These are phyloP conservation scores for Stegostoma tigrinum DNA, from an alignment of 2,113 vertebrate species.

Conservation along the genomic window DNA sequence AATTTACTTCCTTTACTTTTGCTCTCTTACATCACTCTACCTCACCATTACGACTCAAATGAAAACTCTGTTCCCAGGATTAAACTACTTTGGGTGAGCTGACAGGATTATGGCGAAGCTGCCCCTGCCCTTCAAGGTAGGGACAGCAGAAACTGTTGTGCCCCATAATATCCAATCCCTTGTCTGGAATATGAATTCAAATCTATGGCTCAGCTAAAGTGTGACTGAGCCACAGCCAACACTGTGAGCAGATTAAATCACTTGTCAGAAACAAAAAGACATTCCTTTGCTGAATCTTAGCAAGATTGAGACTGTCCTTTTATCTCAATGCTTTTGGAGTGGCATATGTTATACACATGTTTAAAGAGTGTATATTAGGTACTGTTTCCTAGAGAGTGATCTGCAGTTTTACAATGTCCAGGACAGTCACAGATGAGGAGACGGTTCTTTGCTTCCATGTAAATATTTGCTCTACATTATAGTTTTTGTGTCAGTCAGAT, in stretches of 20 bases:
- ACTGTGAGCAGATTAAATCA: not conserved
- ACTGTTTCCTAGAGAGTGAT: not conserved
- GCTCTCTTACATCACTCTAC: too few species aligned
- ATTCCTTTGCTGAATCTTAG: not conserved
- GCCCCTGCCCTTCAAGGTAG: too few species aligned
- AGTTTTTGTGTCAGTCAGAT: constrained; percentile 35
- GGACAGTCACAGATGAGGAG: not conserved
- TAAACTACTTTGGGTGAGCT: too few species aligned
- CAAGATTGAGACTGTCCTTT: not conserved
- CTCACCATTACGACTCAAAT: too few species aligned
- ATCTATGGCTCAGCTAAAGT: not conserved
- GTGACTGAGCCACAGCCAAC: not conserved
- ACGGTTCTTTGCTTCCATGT: constrained; percentile 2
- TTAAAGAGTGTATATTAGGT: not conserved
- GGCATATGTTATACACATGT: not conserved
- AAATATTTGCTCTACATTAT: constrained; percentile 28
- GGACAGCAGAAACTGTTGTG: too few species aligned
- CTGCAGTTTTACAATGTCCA: not conserved
- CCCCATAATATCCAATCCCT: too few species aligned
- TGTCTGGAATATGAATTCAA: not conserved
- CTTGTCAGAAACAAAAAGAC: not conserved
- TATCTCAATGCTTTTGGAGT: not conserved
- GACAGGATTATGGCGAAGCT: too few species aligned
- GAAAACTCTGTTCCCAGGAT: too few species aligned
- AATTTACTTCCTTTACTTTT: too few species aligned